Evolutionary conservation across 2,797 vertebrate genomes (phyloP).

Genomic region (Pseudochirops cupreus): DNA sequence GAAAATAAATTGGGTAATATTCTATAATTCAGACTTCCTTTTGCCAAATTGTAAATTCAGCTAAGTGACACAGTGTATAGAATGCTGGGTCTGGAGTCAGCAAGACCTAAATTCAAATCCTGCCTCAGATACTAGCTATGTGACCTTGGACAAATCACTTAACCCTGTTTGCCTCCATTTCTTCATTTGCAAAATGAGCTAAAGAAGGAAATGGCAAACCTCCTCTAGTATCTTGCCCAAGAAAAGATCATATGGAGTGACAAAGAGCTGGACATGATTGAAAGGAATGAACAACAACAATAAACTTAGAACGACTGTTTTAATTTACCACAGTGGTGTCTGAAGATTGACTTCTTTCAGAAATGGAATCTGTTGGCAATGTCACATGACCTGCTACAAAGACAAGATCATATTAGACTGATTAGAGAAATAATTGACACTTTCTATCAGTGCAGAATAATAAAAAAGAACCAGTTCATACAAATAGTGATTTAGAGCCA

Average conservation of each 20-base stretch:
- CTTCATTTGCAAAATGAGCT: neutral
- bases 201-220: neutral
- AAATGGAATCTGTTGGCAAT: neutral
- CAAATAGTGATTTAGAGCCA: neutral
- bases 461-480: neutral
- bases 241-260: neutral
- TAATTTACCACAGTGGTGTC: constrained; percentile 22
- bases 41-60: constrained; percentile 24
- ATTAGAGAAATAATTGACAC: neutral
- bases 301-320: neutral
- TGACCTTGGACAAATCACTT: neutral
- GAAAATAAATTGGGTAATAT: constrained; percentile 20
- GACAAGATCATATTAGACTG: constrained; percentile 1
- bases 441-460: neutral
- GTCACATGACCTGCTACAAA: neutral
- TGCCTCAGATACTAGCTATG: neutral
- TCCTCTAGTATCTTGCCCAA: neutral
- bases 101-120: neutral
- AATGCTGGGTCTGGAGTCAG: neutral
- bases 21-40: constrained; percentile 30
- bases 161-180: neutral
- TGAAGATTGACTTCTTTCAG: neutral
- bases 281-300: neutral
- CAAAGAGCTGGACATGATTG: neutral
- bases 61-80: neutral